Evolutionary conservation across 2,113 vertebrate species (phyloP), one percentile per base, ranked within the genome.

Genomic region (Catharus fuscescens): DNA sequence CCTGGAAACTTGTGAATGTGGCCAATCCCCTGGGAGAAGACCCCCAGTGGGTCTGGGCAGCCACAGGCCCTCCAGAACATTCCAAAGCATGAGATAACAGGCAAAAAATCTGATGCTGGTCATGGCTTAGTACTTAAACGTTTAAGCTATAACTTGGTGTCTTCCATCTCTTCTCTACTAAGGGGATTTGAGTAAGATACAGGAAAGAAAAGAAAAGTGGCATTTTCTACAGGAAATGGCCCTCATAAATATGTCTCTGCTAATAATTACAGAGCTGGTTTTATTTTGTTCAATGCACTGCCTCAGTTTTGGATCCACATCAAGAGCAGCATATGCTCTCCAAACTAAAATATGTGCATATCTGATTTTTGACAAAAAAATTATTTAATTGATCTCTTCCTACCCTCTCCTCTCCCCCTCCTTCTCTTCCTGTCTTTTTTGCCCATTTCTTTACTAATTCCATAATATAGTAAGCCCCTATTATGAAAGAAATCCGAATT

Each of bases 401-500:
- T 94, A 90, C 53, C 50, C 86, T 86, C 28, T 92, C 56, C 23
- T 61, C 70, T 79, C 71, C 78, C 64, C 82, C 91, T 59, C 24
- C 57, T 53, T 70, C 91, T 86, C n/a, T 92, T 93, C 87, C 79
- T 91, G 61, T 38, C 66, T 89, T 87, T 97, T 93, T 94, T 84
- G 34, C 85, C 56, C 65, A 61, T 96, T 96, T 95, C 88, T 96
- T 96, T 96, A 92, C 86, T 97, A 97, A 97, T 91, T 97, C 97
- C 69, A 48, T 92, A 96, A 96, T 93, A 92, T 94, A 93, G 94
- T 96, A 97, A 97, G 92, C 83, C 73, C 60, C 77, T 96, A 93
- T 94, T 97, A 96, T 91, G 90, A 96, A 93, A 95, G 90, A 97
- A 97, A 95, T 96, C 69, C 47, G 53, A 97, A 97, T 97, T 96